Evolutionary conservation across 2,888 invertebrate genomes (phyloP).

Genomic region (Petrophora chlorosata): DNA sequence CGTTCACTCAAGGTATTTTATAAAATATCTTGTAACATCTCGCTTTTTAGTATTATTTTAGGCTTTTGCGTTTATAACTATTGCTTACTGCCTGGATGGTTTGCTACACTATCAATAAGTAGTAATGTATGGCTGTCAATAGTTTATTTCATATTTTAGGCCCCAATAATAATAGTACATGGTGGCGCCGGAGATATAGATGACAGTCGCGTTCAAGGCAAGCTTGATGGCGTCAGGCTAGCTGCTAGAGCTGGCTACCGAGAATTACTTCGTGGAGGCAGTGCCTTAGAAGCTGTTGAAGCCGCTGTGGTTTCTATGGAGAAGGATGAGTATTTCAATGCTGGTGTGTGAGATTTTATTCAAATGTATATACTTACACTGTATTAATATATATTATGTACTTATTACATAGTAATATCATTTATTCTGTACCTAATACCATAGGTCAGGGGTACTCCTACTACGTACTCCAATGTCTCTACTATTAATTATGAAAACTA

Average conservation of each 20-base stretch:
- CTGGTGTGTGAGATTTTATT: conserved; percentile 77
- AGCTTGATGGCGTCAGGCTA: conserved; percentile 86
- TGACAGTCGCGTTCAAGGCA: conserved; percentile 84
- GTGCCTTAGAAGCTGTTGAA: conserved; percentile 90
- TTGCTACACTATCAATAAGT: no score
- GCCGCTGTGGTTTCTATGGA: conserved; percentile 91
- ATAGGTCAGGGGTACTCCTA: no score
- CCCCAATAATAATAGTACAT: conserved; percentile 88
- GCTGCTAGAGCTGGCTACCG: conserved; percentile 86
- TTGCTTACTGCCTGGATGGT: no score
- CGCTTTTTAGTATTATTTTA: no score
- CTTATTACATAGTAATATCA: no score
- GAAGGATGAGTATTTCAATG: conserved; percentile 91
- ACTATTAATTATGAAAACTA: no score
- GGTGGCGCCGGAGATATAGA: conserved; percentile 93
- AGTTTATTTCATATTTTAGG: neutral
- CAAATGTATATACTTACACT: neutral
- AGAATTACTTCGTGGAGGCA: conserved; percentile 80
- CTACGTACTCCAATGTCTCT: no score
- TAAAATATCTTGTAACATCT: no score
- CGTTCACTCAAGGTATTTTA: no score
- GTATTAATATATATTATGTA: no score
- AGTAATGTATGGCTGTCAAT: neutral
- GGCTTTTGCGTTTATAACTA: no score
- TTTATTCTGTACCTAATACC: no score